These are phyloP conservation scores for Leptodactylus fallax DNA, from an alignment of 2,797 vertebrate species.

Conservation along the genomic window DNA sequence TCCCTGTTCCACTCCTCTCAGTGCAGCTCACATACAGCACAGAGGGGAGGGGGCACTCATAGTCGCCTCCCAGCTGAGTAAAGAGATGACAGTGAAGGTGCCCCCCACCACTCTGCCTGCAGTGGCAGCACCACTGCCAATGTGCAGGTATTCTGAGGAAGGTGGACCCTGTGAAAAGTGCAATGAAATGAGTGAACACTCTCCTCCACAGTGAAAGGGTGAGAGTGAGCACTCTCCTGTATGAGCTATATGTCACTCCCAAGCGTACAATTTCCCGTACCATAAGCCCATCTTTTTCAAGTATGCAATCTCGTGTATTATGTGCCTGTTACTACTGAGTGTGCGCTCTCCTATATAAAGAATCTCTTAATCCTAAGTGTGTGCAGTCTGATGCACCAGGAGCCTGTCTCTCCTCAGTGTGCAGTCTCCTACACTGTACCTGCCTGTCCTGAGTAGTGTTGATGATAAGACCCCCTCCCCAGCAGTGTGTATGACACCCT, in stretches of 20 bases:
- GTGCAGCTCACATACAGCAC: constrained; percentile 10
- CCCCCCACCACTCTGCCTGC: neutral
- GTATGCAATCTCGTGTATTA: neutral
- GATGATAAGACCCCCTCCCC: too few species aligned
- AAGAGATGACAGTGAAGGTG: neutral
- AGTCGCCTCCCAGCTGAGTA: constrained; percentile 42
- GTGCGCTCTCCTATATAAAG: neutral
- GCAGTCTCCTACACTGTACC: too few species aligned
- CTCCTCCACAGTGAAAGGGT: neutral
- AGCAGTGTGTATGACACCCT: too few species aligned
- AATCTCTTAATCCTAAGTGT: too few species aligned
- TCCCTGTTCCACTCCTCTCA: constrained; percentile 10
- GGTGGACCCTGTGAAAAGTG: neutral
- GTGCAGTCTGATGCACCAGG: neutral
- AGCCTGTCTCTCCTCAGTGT: neutral
- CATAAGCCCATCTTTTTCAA: neutral
- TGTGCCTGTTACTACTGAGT: neutral
- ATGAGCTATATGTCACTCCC: neutral
- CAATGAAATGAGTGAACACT: neutral
- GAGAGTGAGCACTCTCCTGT: neutral
- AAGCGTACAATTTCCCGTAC: too few species aligned
- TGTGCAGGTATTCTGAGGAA: neutral
- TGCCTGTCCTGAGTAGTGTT: too few species aligned
- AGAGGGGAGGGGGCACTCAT: neutral
- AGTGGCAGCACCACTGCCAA: neutral